Conservation (phyloP, 2,113 vertebrate species). For the Tamias sibiricus region DNA sequence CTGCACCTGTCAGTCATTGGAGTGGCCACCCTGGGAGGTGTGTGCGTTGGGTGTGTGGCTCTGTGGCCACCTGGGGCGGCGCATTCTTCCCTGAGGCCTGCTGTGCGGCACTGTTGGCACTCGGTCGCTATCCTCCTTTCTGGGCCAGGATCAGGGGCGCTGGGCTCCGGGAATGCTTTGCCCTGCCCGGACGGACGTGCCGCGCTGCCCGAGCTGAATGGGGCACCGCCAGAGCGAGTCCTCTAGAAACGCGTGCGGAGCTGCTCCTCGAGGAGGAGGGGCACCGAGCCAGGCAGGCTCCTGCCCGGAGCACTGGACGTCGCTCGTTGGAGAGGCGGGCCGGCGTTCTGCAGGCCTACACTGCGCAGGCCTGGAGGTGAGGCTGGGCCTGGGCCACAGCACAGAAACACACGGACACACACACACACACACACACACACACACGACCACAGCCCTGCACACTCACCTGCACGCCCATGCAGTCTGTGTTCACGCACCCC, state of each 20-base stretch:
- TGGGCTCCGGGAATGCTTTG: not conserved
- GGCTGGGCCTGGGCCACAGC: no score
- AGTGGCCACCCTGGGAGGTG: not conserved
- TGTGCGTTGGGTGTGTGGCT: not conserved
- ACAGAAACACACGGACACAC: no score
- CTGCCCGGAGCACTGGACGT: fast-evolving
- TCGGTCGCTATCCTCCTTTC: no score
- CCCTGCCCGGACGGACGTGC: no score
- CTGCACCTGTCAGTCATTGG: not conserved
- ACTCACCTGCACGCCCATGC: not conserved
- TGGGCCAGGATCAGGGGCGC: no score
- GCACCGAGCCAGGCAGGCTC: not conserved
- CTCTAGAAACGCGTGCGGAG: fast-evolving
- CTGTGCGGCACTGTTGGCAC: no score
- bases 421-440: no score
- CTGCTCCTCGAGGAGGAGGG: no score
- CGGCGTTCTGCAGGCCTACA: not conserved
- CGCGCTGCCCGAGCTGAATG: no score
- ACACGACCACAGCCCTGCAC: not conserved
- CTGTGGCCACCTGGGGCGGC: not conserved
- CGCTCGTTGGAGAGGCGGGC: not conserved
- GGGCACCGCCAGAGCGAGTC: no score
- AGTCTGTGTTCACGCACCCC: not conserved
- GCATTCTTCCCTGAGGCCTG: no score
- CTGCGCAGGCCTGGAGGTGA: not conserved